A percentile compares a stretch with the other conserved stretches of the same genome.
Conservation (phyloP, 2,113 vertebrate genomes). For the Notothenia rossii region DNA sequence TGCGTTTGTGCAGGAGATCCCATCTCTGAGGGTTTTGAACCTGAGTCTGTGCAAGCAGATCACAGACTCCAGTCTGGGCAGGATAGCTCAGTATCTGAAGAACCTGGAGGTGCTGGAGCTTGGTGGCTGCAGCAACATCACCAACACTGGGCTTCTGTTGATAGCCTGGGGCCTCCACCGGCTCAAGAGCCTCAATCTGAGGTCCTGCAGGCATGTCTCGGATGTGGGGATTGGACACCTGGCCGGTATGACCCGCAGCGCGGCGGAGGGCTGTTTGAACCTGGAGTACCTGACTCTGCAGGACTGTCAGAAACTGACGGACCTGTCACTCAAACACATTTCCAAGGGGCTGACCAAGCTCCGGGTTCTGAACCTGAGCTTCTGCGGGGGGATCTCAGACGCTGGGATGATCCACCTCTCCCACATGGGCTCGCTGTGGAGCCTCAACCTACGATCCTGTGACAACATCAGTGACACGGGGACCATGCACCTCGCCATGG, state of each 20-base stretch:
- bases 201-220: conserved; percentile 96
- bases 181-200: conserved; percentile 97
- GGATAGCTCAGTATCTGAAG: conserved; percentile 98
- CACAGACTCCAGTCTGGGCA: conserved; percentile 97
- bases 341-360: conserved; percentile 93
- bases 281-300: conserved; percentile 97
- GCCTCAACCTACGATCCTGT: conserved; percentile 96
- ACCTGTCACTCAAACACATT: conserved; percentile 97
- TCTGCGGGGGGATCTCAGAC: conserved; percentile 98
- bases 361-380: conserved; percentile 96
- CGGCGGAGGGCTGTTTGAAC: conserved; percentile 95
- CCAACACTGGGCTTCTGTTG: conserved; percentile 95
- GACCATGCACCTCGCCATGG: conserved; percentile 98
- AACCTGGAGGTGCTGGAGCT: conserved; percentile 97
- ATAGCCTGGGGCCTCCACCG: conserved; percentile 97
- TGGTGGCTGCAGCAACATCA: conserved; percentile 98
- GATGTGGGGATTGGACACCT: conserved; percentile 98
- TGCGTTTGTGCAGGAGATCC: conserved; percentile 97
- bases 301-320: conserved; percentile 98
- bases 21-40: conserved; percentile 93
- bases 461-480: conserved; percentile 99
- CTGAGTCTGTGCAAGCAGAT: conserved; percentile 99
- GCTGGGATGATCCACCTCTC: conserved; percentile 98
- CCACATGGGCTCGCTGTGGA: conserved; percentile 96
- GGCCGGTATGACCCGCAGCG: conserved; percentile 97